phyloP scores from a whole-genome alignment of 2,888 invertebrate genomes.

The Parnassius orleans region DNA sequence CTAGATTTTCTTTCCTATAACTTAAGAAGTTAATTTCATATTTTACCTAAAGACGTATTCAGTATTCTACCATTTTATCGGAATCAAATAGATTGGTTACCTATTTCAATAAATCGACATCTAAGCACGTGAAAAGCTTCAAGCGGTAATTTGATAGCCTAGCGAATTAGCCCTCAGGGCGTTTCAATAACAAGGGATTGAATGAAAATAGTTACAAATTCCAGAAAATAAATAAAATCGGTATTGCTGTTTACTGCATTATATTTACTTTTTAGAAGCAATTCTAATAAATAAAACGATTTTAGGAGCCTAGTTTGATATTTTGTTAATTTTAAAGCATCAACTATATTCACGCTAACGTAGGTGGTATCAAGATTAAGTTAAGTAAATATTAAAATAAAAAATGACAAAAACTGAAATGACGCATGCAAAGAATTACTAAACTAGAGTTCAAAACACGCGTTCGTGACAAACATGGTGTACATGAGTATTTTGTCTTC shows the following conservation, averaged over 20 bases:
- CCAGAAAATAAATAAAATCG: conserved; percentile 34
- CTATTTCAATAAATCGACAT: conserved; percentile 48
- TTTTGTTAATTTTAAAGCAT: no score
- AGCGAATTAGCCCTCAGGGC: conserved; percentile 52
- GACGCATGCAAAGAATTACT: no score
- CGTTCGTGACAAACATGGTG: no score
- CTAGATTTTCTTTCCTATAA: no score
- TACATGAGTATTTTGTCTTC: no score
- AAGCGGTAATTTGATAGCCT: conserved; percentile 54
- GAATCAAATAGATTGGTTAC: conserved; percentile 35
- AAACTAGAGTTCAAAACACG: no score
- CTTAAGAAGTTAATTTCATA: not conserved
- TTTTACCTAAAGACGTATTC: conserved; percentile 21
- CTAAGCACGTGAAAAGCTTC: conserved; percentile 46
- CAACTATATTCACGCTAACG: no score
- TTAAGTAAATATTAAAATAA: no score
- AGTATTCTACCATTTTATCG: conserved; percentile 26
- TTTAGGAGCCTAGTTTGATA: no score
- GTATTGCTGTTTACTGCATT: not conserved
- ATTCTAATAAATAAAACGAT: no score
- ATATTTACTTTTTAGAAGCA: not conserved
- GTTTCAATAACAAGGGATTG: conserved; percentile 50
- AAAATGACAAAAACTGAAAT: no score
- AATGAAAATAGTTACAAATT: conserved; percentile 44
- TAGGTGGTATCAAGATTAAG: no score